These are phyloP conservation scores for Clarias batrachus DNA, from an alignment of 2,113 vertebrate genomes.

Conservation along the genomic window DNA sequence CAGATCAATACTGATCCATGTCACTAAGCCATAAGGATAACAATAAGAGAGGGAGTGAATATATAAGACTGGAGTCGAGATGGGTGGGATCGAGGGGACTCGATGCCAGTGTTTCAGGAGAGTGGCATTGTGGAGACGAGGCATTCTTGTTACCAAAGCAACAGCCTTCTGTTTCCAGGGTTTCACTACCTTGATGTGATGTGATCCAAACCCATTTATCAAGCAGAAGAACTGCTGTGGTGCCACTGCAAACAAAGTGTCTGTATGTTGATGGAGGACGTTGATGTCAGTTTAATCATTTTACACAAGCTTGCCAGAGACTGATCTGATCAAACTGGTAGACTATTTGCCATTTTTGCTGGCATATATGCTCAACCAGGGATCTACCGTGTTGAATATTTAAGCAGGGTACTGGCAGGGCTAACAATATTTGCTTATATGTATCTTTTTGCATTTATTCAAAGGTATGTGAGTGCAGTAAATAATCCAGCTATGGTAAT, in stretches of 20 bases:
- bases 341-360: neutral
- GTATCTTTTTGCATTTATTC: neutral
- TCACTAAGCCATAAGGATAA: neutral
- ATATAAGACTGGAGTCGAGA: neutral
- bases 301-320: neutral
- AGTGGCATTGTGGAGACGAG: neutral
- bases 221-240: neutral
- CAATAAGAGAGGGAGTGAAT: neutral
- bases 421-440: neutral
- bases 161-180: conserved; percentile 14
- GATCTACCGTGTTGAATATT: neutral
- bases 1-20: conserved; percentile 12
- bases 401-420: neutral
- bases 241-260: neutral
- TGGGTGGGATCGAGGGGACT: neutral
- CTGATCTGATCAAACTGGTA: neutral
- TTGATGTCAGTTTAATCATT: neutral
- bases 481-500: conserved; percentile 15
- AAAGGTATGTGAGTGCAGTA: neutral
- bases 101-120: neutral
- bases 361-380: neutral
- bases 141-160: conserved; percentile 1
- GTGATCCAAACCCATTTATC: conserved; percentile 3
- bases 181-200: neutral
- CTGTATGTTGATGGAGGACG: neutral